These are phyloP conservation scores for Drosophila ercepeae DNA, from an alignment of 1,140 invertebrate species.

Conservation along the genomic window DNA sequence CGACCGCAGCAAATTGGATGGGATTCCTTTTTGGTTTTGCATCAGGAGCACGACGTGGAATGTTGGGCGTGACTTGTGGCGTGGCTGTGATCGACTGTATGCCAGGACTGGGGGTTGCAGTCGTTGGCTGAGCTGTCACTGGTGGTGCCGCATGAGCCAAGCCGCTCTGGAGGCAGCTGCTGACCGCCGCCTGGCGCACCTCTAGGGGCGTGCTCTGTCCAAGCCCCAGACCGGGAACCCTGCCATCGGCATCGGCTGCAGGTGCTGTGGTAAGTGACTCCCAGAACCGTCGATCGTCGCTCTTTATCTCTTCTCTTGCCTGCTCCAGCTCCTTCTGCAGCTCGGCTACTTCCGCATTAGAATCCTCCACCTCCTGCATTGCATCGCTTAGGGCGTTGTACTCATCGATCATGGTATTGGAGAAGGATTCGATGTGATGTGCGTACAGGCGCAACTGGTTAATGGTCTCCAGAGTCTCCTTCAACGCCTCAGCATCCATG, in stretches of 20 bases:
- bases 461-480: constrained; percentile 52
- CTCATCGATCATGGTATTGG: constrained; percentile 64
- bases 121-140: not conserved
- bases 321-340: not conserved
- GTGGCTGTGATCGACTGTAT: not conserved
- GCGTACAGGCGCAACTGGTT: constrained; percentile 56
- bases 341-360: not conserved
- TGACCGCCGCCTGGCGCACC: constrained; percentile 2
- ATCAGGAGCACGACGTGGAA: too few relatives aligned
- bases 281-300: constrained; percentile 10
- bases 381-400: constrained; percentile 15
- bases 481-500: constrained; percentile 41
- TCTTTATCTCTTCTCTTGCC: not conserved
- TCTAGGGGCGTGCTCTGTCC: not conserved
- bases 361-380: not conserved
- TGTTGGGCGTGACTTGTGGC: not conserved
- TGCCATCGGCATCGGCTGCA: constrained; percentile 28
- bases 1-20: not conserved
- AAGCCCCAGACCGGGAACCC: constrained; percentile 3
- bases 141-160: not conserved
- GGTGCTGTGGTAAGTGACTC: constrained; percentile 9
- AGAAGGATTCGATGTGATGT: constrained; percentile 52
- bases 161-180: constrained; percentile 3
- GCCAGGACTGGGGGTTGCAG: not conserved
- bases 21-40: not conserved